These are phyloP conservation scores for Prunella strophiata DNA, from an alignment of 2,797 vertebrate species.

Conservation along the genomic window DNA sequence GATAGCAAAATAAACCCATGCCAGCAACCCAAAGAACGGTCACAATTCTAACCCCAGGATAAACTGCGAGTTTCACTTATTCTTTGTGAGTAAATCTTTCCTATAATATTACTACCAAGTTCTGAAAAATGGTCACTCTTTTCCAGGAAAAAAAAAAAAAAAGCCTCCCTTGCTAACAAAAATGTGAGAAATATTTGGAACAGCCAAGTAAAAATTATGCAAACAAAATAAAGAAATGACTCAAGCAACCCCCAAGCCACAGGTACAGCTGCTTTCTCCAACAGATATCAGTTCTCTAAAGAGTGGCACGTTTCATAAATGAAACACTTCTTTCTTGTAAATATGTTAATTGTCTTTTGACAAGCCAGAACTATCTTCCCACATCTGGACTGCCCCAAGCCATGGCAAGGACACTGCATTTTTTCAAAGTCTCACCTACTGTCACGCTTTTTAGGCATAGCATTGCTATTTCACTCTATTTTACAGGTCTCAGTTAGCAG, in stretches of 20 bases:
- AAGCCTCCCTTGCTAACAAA: background rate
- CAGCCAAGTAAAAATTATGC: background rate
- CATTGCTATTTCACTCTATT: background rate
- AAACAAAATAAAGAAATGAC: background rate
- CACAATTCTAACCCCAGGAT: background rate
- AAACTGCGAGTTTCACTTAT: background rate
- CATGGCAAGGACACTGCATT: background rate
- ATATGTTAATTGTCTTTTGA: constrained; percentile 36
- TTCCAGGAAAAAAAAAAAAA: background rate
- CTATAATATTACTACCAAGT: background rate
- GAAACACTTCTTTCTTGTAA: constrained; percentile 53
- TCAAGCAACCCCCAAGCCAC: fast-evolving
- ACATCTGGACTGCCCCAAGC: background rate
- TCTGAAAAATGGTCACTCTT: background rate
- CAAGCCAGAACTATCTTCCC: constrained; percentile 8
- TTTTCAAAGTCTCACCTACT: constrained; percentile 16
- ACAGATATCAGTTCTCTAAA: background rate
- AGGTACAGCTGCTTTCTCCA: constrained; percentile 14
- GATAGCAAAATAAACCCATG: background rate
- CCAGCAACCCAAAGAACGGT: background rate
- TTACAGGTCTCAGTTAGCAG: background rate
- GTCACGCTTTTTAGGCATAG: background rate
- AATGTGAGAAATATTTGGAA: background rate
- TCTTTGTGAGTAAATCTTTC: background rate
- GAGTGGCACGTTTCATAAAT: constrained; percentile 2